Evolutionary conservation across 2,113 vertebrate genomes (phyloP).

Genomic region (Ornithorhynchus anatinus): DNA sequence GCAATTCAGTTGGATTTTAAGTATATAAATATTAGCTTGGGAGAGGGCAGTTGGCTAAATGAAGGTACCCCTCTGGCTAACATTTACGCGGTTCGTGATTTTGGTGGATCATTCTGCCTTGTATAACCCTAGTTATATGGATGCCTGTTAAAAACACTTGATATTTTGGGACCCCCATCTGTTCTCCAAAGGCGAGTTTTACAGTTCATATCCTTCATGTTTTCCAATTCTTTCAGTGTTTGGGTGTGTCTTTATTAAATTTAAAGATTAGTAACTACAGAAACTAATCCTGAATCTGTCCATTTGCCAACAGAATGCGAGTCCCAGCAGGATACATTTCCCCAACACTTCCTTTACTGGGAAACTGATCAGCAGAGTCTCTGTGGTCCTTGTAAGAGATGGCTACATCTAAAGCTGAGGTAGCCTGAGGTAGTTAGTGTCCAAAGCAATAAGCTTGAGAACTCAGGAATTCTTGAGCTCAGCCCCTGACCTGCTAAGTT

Average conservation of each 20-base stretch:
- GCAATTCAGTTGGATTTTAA: no score
- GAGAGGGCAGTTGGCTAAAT: background rate
- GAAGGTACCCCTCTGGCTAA: background rate
- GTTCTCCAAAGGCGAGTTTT: background rate
- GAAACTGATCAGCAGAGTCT: conserved; percentile 21
- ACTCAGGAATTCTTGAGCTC: background rate
- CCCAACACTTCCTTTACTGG: background rate
- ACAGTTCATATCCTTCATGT: background rate
- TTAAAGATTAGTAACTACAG: conserved; percentile 30
- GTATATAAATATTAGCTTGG: background rate
- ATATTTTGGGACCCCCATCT: background rate
- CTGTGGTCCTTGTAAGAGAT: background rate
- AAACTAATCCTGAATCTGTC: conserved; percentile 10
- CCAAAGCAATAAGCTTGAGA: background rate
- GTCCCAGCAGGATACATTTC: conserved; percentile 37
- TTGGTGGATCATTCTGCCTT: no score
- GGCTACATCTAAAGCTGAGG: background rate
- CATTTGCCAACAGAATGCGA: conserved; percentile 17
- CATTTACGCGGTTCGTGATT: background rate
- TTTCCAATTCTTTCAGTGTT: background rate
- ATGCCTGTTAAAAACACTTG: background rate
- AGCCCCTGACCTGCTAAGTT: background rate
- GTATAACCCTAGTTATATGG: background rate
- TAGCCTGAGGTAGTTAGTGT: background rate
- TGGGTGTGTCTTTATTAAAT: conserved; percentile 30